These are phyloP conservation scores for Conopomorpha cramerella DNA, from an alignment of 1,140 invertebrate species.

Conservation along the genomic window DNA sequence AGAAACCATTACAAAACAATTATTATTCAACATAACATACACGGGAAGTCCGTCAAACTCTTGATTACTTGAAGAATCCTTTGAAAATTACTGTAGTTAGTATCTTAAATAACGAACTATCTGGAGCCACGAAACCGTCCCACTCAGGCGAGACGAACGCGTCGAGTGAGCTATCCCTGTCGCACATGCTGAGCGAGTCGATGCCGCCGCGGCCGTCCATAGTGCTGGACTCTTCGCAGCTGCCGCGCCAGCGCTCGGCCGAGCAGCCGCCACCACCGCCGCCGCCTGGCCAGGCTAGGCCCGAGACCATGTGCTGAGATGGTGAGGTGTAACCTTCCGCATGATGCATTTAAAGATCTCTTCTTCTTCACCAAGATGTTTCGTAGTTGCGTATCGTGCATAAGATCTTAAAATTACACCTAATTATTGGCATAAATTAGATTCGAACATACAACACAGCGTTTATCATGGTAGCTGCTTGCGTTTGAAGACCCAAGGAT, in stretches of 20 bases:
- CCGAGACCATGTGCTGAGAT: slow-evolving; percentile 63
- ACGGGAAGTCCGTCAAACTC: too few species aligned
- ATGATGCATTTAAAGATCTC: not conserved
- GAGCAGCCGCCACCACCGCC: slow-evolving; percentile 36
- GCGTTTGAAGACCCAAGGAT: too few species aligned
- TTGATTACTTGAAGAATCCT: too few species aligned
- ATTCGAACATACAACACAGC: not conserved
- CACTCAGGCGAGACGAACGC: slow-evolving; percentile 44
- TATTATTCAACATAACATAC: too few species aligned
- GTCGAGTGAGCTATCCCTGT: slow-evolving; percentile 43
- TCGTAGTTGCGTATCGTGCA: not conserved
- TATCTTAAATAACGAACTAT: too few species aligned
- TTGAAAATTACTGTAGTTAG: too few species aligned
- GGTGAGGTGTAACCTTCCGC: not conserved
- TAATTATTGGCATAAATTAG: not conserved
- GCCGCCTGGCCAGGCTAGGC: slow-evolving; percentile 35
- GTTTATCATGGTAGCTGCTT: too few species aligned
- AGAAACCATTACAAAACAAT: too few species aligned
- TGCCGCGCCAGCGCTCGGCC: slow-evolving; percentile 54
- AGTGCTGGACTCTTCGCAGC: slow-evolving; percentile 60
- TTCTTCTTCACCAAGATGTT: too few species aligned
- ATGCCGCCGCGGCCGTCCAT: slow-evolving; percentile 58
- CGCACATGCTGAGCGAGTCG: slow-evolving; percentile 50
- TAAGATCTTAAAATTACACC: not conserved
- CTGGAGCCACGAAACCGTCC: too few species aligned